These are phyloP conservation scores for Phyllotreta cruciferae DNA, from an alignment of 2,888 invertebrate species.

Conservation along the genomic window DNA sequence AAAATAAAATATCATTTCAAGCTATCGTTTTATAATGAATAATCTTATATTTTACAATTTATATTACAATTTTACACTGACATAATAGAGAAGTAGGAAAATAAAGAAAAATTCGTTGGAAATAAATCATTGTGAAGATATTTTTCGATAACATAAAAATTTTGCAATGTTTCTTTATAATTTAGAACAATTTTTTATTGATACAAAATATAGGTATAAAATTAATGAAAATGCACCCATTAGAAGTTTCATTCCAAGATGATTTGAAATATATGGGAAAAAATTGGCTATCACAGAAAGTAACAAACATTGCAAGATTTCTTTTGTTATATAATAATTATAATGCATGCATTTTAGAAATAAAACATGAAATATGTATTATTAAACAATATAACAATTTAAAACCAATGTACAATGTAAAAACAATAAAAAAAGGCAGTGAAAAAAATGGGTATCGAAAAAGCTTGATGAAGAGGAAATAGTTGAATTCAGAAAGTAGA, in stretches of 20 bases:
- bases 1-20: constrained; percentile 20
- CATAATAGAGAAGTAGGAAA: constrained; percentile 54
- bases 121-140: constrained; percentile 8
- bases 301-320: constrained; percentile 10
- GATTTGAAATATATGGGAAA: neutral
- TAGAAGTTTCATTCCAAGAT: constrained; percentile 1
- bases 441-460: neutral
- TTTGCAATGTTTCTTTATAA: neutral
- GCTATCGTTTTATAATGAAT: constrained; percentile 52
- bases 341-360: constrained; percentile 43
- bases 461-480: neutral
- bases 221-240: no score
- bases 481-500: neutral
- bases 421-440: constrained; percentile 26
- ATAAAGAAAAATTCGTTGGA: constrained; percentile 44
- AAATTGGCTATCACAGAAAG: constrained; percentile 18
- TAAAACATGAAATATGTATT: constrained; percentile 32
- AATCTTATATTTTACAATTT: constrained; percentile 58
- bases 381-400: constrained; percentile 20
- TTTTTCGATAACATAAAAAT: neutral
- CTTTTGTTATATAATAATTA: constrained; percentile 27
- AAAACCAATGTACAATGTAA: constrained; percentile 29
- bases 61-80: constrained; percentile 62
- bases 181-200: constrained; percentile 3
- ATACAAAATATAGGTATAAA: no score